A percentile compares a stretch with the other conserved stretches of the same genome.
Evolutionary conservation across 2,888 invertebrate species (phyloP).

Genomic region (Xestia sexstrigata): DNA sequence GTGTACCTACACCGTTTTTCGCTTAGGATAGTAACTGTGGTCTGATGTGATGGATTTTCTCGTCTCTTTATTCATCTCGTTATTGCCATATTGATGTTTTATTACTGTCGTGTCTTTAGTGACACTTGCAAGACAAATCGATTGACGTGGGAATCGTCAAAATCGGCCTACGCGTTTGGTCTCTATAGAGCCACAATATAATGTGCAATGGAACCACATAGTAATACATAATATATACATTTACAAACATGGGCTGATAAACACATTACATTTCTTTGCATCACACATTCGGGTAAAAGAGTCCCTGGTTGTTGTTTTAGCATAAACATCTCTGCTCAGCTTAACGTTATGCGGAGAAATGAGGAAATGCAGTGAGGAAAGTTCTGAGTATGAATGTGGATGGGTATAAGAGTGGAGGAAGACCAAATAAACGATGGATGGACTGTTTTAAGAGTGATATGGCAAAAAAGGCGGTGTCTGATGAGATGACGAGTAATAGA

Average conservation of each 20-base stretch:
- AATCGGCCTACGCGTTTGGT: not conserved
- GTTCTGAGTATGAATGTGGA: no score
- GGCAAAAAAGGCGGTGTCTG: no score
- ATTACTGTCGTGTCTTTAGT: not conserved
- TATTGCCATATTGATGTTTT: not conserved
- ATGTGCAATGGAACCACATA: not conserved
- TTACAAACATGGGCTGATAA: no score
- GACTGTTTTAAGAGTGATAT: no score
- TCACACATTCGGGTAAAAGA: not conserved
- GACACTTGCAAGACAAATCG: not conserved
- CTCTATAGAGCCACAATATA: not conserved
- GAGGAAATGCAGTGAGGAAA: no score
- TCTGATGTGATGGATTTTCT: not conserved
- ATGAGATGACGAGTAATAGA: no score
- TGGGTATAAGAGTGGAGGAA: no score
- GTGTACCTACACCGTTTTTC: no score
- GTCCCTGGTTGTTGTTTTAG: not conserved
- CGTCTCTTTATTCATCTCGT: not conserved
- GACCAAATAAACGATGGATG: no score
- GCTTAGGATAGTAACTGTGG: not conserved
- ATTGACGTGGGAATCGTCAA: not conserved
- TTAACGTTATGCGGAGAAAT: no score
- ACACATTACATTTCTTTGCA: not conserved
- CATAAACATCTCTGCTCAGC: no score
- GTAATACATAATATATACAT: not conserved